A percentile compares a stretch with the other conserved stretches of the same genome.
Evolutionary conservation across 2,888 invertebrate species (phyloP).

Genomic region (Dinocampus coccinellae): DNA sequence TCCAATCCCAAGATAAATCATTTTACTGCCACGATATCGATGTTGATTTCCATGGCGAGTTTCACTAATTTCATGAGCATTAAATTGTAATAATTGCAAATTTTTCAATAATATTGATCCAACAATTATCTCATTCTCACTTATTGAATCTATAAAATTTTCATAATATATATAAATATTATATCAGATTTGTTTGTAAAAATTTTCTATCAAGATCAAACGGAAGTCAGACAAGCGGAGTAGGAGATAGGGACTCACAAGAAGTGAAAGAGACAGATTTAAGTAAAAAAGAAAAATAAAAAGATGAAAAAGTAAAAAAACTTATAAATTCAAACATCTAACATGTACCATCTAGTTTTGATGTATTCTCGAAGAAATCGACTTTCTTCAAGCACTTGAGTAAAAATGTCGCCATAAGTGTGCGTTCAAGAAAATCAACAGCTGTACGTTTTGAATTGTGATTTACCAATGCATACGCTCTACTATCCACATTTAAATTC

Average conservation of each 20-base stretch:
- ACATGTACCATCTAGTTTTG: conserved; percentile 24
- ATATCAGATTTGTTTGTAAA: not conserved
- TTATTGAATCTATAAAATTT: conserved; percentile 64
- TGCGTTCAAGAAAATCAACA: conserved; percentile 80
- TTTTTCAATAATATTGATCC: conserved; percentile 78
- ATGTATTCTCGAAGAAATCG: conserved; percentile 71
- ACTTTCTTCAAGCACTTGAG: conserved; percentile 79
- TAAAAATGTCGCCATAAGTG: conserved; percentile 83
- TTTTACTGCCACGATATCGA: conserved; percentile 71
- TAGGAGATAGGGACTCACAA: too few species aligned
- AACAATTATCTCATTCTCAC: conserved; percentile 73
- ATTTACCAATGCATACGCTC: conserved; percentile 77
- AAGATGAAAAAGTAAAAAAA: not conserved
- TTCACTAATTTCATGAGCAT: conserved; percentile 87
- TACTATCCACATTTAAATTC: conserved; percentile 66
- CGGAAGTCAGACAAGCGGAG: not conserved
- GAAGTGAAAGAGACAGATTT: too few species aligned
- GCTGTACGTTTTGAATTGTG: conserved; percentile 75
- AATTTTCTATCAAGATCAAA: not conserved
- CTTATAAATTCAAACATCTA: not conserved
- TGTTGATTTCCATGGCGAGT: conserved; percentile 73
- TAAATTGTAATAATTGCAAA: conserved; percentile 85
- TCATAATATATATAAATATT: conserved; percentile 13
- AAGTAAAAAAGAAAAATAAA: not conserved
- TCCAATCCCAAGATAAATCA: conserved; percentile 77